Evolutionary conservation across 2,113 vertebrate species (phyloP).

Genomic region (Scortum barcoo): DNA sequence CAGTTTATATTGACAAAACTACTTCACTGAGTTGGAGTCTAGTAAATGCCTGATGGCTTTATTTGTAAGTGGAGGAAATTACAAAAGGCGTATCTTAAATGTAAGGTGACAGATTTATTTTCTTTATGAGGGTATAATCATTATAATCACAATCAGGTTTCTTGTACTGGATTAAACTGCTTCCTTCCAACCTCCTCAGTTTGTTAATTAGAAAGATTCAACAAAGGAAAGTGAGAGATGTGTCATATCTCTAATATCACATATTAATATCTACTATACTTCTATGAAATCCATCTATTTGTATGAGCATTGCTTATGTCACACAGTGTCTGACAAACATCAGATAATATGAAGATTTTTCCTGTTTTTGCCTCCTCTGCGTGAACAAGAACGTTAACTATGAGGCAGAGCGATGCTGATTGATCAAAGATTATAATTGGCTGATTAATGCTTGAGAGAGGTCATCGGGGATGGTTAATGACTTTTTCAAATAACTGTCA

Average conservation of each 20-base stretch:
- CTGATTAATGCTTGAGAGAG: constrained; percentile 30
- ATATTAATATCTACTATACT: constrained; percentile 5
- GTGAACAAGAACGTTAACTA: not conserved
- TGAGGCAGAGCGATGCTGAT: not conserved
- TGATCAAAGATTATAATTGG: constrained; percentile 16
- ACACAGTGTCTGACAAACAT: constrained; percentile 1
- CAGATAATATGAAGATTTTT: not conserved
- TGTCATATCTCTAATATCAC: not conserved
- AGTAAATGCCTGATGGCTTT: not conserved
- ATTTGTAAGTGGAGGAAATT: too few relatives aligned
- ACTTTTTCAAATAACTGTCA: constrained; percentile 22
- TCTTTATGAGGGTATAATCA: not conserved
- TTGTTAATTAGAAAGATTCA: constrained; percentile 22
- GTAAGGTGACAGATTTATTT: not conserved
- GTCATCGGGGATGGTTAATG: constrained; percentile 8
- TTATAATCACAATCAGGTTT: not conserved
- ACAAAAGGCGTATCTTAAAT: not conserved
- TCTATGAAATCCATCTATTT: not conserved
- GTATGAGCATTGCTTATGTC: not conserved
- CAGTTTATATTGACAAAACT: constrained; percentile 13
- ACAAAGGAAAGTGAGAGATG: not conserved
- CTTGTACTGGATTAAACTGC: constrained; percentile 3
- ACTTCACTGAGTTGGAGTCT: not conserved
- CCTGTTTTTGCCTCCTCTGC: not conserved
- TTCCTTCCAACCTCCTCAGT: not conserved